These are phyloP conservation scores for Suncus etruscus DNA, from an alignment of 2,113 vertebrate genomes.

Conservation along the genomic window DNA sequence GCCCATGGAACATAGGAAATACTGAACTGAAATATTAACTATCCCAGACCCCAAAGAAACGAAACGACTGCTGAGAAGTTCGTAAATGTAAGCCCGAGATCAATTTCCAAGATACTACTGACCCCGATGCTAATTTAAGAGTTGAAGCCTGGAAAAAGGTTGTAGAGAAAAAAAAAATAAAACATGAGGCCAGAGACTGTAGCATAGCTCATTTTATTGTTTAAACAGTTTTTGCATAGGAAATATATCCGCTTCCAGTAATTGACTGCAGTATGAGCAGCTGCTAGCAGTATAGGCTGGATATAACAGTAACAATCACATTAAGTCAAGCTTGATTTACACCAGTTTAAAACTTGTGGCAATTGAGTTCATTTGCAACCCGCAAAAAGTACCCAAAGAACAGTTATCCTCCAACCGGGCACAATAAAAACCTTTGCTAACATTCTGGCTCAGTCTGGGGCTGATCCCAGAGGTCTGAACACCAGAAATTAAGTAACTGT, in stretches of 20 bases:
- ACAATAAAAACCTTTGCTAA: constrained; percentile 88
- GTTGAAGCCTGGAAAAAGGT: constrained; percentile 32
- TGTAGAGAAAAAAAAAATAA: constrained; percentile 65
- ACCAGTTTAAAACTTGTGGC: constrained; percentile 99
- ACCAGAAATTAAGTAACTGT: constrained; percentile 87
- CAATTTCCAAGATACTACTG: constrained; percentile 67
- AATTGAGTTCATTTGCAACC: constrained; percentile 94
- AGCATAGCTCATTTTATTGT: constrained; percentile 99
- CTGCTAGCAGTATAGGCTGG: constrained; percentile 99
- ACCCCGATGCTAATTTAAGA: background rate
- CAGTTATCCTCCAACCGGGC: constrained; percentile 88
- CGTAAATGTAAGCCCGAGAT: constrained; percentile 40
- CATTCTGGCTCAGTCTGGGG: constrained; percentile 83
- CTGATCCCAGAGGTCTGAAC: constrained; percentile 84
- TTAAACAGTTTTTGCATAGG: constrained; percentile 99
- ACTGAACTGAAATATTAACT: background rate
- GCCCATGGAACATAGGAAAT: background rate
- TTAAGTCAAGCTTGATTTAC: constrained; percentile 99
- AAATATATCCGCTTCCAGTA: constrained; percentile 99
- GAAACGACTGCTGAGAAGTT: background rate
- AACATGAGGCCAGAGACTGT: constrained; percentile 89
- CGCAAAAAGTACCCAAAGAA: constrained; percentile 90
- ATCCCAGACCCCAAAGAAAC: background rate
- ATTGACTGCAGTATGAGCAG: constrained; percentile 99
- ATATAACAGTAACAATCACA: constrained; percentile 99